phyloP scores from a whole-genome alignment of 2,113 vertebrate species.

The Carassius gibelio region DNA sequence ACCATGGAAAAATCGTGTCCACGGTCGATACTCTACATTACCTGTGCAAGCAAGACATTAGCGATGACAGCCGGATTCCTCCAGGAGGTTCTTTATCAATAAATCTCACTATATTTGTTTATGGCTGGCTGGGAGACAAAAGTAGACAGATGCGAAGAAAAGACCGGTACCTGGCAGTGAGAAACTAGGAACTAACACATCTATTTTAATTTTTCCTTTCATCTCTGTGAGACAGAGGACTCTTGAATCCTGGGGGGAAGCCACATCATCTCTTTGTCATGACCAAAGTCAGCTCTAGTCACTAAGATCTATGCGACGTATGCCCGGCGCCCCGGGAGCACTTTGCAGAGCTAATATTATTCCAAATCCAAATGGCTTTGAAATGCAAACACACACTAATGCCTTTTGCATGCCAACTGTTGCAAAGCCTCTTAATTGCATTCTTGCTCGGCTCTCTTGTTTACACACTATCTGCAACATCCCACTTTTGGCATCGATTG shows the following conservation, averaged over 20 bases:
- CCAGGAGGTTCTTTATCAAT: slow-evolving; percentile 25
- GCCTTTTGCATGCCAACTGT: slow-evolving; percentile 48
- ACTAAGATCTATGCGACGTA: slow-evolving; percentile 44
- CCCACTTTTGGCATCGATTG: slow-evolving; percentile 44
- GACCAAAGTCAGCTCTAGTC: slow-evolving; percentile 18
- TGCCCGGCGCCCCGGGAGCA: slow-evolving; percentile 35
- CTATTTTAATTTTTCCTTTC: slow-evolving; percentile 47
- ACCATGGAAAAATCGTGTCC: not conserved
- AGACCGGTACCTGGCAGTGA: slow-evolving; percentile 39
- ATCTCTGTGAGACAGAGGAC: slow-evolving; percentile 25
- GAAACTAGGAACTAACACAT: not conserved
- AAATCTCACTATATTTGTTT: slow-evolving; percentile 41
- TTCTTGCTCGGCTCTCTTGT: slow-evolving; percentile 46
- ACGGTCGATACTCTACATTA: slow-evolving; percentile 41
- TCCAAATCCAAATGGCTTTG: slow-evolving; percentile 53
- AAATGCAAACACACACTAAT: slow-evolving; percentile 54
- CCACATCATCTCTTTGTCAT: slow-evolving; percentile 48
- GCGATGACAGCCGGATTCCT: not conserved
- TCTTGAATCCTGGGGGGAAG: slow-evolving; percentile 44
- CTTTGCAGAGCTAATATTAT: slow-evolving; percentile 47
- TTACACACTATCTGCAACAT: slow-evolving; percentile 44
- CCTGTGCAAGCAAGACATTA: slow-evolving; percentile 10
- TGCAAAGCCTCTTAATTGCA: slow-evolving; percentile 55
- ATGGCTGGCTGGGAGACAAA: slow-evolving; percentile 16
- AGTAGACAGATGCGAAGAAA: not conserved